Conservation (phyloP, 1,140 invertebrate genomes). For the Drosophila grimshawi region DNA sequence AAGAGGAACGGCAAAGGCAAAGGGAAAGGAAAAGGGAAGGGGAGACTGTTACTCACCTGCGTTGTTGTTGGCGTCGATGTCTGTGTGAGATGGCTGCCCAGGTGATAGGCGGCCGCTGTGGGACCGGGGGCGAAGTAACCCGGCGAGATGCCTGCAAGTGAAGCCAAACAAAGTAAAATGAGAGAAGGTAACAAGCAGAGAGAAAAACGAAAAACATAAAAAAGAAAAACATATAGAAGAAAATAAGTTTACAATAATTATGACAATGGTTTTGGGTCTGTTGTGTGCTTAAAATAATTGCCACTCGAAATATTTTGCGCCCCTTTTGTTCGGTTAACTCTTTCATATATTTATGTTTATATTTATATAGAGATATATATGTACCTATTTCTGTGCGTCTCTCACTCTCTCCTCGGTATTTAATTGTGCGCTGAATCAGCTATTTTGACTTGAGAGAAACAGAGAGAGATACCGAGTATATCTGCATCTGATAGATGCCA, state of each 20-base stretch:
- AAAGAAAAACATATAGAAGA: not conserved
- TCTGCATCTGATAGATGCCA: constrained; percentile 58
- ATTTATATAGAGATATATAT: too few species aligned
- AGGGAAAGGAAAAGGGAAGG: not conserved
- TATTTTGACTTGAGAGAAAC: constrained; percentile 52
- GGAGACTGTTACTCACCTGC: constrained; percentile 78
- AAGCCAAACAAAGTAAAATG: constrained; percentile 39
- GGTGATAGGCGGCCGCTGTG: constrained; percentile 83
- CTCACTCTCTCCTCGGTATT: constrained; percentile 5
- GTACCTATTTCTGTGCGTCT: constrained; percentile 6
- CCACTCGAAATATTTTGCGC: constrained; percentile 80
- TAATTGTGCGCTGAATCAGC: constrained; percentile 81
- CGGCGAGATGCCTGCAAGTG: constrained; percentile 82
- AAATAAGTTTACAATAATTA: constrained; percentile 64
- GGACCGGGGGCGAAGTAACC: constrained; percentile 84
- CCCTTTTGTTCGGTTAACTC: constrained; percentile 66
- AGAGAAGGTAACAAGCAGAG: constrained; percentile 34
- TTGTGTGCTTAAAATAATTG: constrained; percentile 78
- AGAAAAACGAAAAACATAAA: not conserved
- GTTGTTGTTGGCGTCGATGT: constrained; percentile 80
- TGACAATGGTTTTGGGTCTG: constrained; percentile 42
- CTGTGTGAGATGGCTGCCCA: constrained; percentile 84
- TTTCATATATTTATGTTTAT: constrained; percentile 64
- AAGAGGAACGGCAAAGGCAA: too few species aligned
- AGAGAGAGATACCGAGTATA: constrained; percentile 34